These are phyloP conservation scores for Leptinotarsa juncta DNA, from an alignment of 2,888 invertebrate genomes.

Conservation along the genomic window DNA sequence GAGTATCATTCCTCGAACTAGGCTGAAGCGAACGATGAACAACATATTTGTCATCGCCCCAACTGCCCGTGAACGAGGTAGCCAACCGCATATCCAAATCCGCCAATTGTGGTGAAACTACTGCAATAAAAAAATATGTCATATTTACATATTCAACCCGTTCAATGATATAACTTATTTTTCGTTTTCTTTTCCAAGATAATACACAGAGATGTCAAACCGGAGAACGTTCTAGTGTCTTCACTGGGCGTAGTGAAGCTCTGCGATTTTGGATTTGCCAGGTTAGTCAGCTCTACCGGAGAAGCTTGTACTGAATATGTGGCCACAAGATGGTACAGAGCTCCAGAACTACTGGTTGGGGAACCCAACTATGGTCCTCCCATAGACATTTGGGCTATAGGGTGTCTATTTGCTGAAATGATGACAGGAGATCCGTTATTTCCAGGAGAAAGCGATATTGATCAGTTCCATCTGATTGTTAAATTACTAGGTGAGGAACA, in stretches of 20 bases:
- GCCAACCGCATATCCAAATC: too few relatives aligned
- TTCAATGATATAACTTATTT: not conserved
- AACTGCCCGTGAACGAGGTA: too few relatives aligned
- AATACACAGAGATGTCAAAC: slow-evolving; percentile 90
- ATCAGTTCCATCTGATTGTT: slow-evolving; percentile 86
- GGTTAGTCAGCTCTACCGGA: slow-evolving; percentile 77
- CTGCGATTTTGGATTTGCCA: slow-evolving; percentile 92
- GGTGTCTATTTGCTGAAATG: slow-evolving; percentile 88
- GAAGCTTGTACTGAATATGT: slow-evolving; percentile 91
- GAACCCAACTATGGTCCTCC: slow-evolving; percentile 79
- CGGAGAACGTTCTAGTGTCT: slow-evolving; percentile 88
- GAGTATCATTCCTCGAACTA: too few relatives aligned
- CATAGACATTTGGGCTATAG: slow-evolving; percentile 90
- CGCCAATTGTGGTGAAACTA: too few relatives aligned
- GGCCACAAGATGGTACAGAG: slow-evolving; percentile 84
- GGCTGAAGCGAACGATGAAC: too few relatives aligned
- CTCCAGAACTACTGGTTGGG: slow-evolving; percentile 87
- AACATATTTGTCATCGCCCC: too few relatives aligned
- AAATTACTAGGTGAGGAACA: slow-evolving; percentile 76
- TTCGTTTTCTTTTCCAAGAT: slow-evolving; percentile 68
- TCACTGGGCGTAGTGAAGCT: slow-evolving; percentile 85
- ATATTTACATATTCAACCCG: not conserved
- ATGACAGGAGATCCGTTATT: slow-evolving; percentile 87
- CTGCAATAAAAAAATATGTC: too few relatives aligned
- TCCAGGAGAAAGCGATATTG: slow-evolving; percentile 91